Percentiles rank a stretch among this genome's conserved stretches.
phyloP scores from a whole-genome alignment of 1,140 invertebrate species.

The Radopholus similis region DNA sequence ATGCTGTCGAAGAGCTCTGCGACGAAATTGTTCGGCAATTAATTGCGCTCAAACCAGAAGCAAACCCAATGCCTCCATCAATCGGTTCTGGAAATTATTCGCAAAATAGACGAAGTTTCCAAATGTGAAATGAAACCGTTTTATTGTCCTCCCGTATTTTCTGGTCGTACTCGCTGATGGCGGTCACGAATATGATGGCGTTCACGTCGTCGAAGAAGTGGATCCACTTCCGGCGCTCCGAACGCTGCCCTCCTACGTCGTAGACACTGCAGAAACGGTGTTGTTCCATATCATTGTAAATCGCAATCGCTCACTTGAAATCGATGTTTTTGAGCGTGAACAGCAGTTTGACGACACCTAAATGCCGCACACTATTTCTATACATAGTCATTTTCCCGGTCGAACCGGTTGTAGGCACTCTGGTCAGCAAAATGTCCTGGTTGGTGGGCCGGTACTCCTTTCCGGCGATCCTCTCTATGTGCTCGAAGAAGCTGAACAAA shows the following conservation, averaged over 20 bases:
- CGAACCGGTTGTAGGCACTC: slow-evolving; percentile 80
- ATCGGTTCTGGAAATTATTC: no score
- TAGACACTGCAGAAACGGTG: slow-evolving; percentile 62
- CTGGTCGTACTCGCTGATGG: slow-evolving; percentile 48
- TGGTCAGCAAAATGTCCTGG: slow-evolving; percentile 90
- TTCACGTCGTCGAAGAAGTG: slow-evolving; percentile 66
- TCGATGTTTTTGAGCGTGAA: slow-evolving; percentile 66
- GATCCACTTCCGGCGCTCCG: slow-evolving; percentile 67
- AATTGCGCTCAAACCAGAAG: not conserved
- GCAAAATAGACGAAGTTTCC: slow-evolving; percentile 14
- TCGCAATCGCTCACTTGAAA: slow-evolving; percentile 45
- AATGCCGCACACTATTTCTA: not conserved
- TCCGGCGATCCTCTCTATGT: slow-evolving; percentile 85
- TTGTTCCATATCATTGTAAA: no score
- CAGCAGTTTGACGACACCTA: slow-evolving; percentile 82
- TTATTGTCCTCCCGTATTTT: slow-evolving; percentile 30
- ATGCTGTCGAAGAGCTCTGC: slow-evolving; percentile 61
- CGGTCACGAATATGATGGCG: slow-evolving; percentile 43
- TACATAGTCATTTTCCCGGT: not conserved
- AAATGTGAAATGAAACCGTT: slow-evolving; percentile 19
- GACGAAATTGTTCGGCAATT: no score
- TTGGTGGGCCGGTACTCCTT: slow-evolving; percentile 62
- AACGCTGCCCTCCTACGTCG: slow-evolving; percentile 65
- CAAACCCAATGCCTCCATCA: slow-evolving; percentile 60
- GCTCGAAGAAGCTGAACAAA: slow-evolving; percentile 66